A percentile compares a stretch with the other conserved stretches of the same genome.
Conservation (phyloP, 2,888 invertebrate species). For the Polyploca ridens region DNA sequence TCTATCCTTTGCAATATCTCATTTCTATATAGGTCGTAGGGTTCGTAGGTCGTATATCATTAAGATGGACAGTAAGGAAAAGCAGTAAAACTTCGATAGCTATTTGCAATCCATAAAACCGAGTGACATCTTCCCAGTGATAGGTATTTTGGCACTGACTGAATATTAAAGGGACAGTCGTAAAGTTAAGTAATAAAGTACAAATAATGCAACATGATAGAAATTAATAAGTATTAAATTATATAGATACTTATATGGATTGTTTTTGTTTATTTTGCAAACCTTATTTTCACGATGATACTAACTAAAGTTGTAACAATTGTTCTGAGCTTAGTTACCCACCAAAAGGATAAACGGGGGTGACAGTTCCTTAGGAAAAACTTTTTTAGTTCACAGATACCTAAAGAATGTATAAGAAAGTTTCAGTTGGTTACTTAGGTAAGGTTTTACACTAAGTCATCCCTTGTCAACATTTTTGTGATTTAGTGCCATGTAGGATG, state of each 20-base stretch:
- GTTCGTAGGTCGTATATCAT: neutral
- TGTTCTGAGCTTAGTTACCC: too few species aligned
- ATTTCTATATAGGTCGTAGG: neutral
- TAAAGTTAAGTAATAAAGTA: conserved; percentile 35
- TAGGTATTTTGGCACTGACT: conserved; percentile 9
- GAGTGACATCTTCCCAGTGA: conserved; percentile 26
- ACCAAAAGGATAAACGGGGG: neutral
- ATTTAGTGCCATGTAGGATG: conserved; percentile 44
- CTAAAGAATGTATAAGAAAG: neutral
- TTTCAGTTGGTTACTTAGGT: conserved; percentile 10
- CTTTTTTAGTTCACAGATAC: neutral
- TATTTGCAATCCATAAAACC: conserved; percentile 52
- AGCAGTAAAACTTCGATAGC: conserved; percentile 47
- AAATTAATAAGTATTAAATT: neutral
- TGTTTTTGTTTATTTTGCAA: too few species aligned
- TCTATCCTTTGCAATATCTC: neutral
- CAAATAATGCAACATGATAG: conserved; percentile 22
- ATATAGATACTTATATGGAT: too few species aligned
- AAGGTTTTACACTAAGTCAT: conserved; percentile 42
- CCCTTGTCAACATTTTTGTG: conserved; percentile 43
- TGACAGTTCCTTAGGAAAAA: neutral
- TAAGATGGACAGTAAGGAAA: conserved; percentile 28
- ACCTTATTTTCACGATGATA: too few species aligned
- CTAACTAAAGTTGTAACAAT: too few species aligned
- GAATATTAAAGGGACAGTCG: conserved; percentile 38